Evolutionary conservation across 2,797 vertebrate species (phyloP), one percentile per base, ranked within the genome.

Genomic region (Denticeps clupeoides): DNA sequence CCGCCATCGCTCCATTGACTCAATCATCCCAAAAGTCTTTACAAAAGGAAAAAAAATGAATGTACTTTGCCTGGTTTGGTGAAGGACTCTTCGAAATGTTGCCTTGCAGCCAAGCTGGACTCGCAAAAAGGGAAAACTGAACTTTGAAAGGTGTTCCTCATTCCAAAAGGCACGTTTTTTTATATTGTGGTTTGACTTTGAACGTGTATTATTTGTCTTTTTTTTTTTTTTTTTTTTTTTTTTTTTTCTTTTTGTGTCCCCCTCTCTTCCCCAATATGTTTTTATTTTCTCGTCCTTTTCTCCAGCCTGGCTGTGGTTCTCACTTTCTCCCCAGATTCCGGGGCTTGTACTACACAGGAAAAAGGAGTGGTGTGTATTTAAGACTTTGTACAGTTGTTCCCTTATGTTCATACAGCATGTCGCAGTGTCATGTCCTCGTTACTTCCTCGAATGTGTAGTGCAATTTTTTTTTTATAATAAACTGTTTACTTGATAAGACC

Each of bases 361-460:
- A 38, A 37, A 27, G 46, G 32, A 35, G 46, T 26, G 31, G 33
- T 38, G 26, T 50, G 64, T 71, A 73, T 66, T 64, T 63, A 55
- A 62, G 55, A 68, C 54, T 56, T 56, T 70, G 65, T 70, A 69
- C 59, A 40, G 50, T 53, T 60, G 62, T 70, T 57, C 68, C 77
- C 64, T 81, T 74, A 23, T 58, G 41, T 77, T 70, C 65, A 60
- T 64, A 69, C 66, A 72, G 82, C 82, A 84, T 84, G 82, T 82
- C 71, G 58, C 65, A 71, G 71, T 81, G 78, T 75, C 74, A 81
- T 87, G 85, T 88, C 80, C 85, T 85, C 87, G 77, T 71, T 87
- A 87, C 85, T 87, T 89, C 82, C 72, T 87, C 83, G 84, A 85
- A 86, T 75, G 83, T 87, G 83, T 87, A 68, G 74, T 49, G 77